phyloP scores from a whole-genome alignment of 2,113 vertebrate species.

The Todiramphus saurophagus region DNA sequence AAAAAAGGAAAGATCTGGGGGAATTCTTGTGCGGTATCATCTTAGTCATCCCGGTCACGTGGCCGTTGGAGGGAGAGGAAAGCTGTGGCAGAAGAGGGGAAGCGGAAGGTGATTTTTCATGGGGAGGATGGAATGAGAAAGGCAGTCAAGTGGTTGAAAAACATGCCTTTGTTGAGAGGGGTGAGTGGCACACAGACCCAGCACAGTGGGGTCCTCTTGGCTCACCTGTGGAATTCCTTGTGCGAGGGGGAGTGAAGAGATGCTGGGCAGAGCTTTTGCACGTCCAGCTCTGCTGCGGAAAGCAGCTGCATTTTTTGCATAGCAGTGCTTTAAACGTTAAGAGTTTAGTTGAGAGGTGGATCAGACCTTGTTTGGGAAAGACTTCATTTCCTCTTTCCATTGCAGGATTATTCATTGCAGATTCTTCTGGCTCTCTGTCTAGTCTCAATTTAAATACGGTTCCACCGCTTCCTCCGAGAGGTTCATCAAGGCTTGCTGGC shows the following conservation, averaged over 20 bases:
- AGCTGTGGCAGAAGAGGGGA: slow-evolving; percentile 1
- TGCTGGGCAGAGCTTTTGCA: background rate
- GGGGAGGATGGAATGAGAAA: background rate
- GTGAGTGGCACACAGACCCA: background rate
- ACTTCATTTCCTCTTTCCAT: background rate
- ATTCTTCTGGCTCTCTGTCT: background rate
- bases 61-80: background rate
- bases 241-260: background rate
- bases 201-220: slow-evolving; percentile 10
- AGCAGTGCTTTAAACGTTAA: background rate
- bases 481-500: background rate
- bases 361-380: background rate
- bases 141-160: slow-evolving; percentile 14
- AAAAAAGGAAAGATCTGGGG: background rate
- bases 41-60: slow-evolving; percentile 5
- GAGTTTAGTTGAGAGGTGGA: background rate
- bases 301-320: background rate
- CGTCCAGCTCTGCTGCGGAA: background rate
- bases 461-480: background rate
- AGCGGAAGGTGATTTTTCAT: background rate
- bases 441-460: background rate
- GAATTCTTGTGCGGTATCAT: background rate
- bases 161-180: background rate
- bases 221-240: slow-evolving; percentile 40
- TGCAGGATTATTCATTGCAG: background rate